Evolutionary conservation across 2,113 vertebrate species (phyloP).

Genomic region (Marmota monax): DNA sequence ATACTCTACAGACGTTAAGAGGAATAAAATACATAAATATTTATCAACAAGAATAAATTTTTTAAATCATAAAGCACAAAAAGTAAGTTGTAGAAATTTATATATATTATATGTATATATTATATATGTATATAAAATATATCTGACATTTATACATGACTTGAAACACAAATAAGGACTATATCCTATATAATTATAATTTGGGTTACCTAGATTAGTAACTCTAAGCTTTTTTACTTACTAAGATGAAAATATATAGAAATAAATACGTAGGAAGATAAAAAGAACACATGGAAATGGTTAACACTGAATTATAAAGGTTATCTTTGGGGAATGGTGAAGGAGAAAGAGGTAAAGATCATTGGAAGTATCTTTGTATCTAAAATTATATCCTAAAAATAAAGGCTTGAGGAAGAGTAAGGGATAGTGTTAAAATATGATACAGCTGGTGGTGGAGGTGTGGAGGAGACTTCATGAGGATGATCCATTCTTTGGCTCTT

Average conservation of each 20-base stretch:
- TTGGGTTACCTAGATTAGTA: background rate
- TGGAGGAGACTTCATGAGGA: background rate
- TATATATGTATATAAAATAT: too few relatives aligned
- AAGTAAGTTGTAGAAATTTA: background rate
- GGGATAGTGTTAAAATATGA: background rate
- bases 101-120: background rate
- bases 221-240: background rate
- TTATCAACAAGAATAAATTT: background rate
- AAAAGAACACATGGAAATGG: background rate
- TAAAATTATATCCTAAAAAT: background rate
- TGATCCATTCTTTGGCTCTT: background rate
- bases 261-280: background rate
- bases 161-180: background rate
- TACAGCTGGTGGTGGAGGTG: background rate
- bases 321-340: background rate
- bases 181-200: background rate
- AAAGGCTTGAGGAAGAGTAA: background rate
- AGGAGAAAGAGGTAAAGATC: background rate
- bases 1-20: background rate
- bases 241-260: background rate
- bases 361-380: background rate
- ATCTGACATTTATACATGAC: background rate
- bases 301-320: background rate
- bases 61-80: background rate
- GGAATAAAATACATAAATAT: background rate